Evolutionary conservation across 2,888 invertebrate species (phyloP), one percentile per base, ranked within the genome.

Genomic region (Drosophila fungiperda): DNA sequence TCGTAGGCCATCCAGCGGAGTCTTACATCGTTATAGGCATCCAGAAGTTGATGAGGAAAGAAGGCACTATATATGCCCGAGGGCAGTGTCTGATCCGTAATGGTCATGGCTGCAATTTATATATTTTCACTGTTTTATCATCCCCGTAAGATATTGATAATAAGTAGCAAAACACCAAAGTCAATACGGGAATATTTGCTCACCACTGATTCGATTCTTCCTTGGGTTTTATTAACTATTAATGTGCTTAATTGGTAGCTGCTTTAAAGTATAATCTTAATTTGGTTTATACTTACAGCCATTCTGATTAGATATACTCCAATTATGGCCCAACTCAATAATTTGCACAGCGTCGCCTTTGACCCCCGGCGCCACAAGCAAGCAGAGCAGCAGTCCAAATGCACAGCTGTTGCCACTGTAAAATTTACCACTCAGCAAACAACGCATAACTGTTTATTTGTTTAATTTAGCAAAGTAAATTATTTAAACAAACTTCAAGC

Each of bases 1-100:
- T 96, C 95, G 81, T 95, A 94, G 1, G 96, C 96, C 33, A 99
- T 95, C 98, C 98, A 98, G 86, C 97, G 94, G 73, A 96, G 95
- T 38, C 94, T 93, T 0, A 96, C 94, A 93, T 99, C 99, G 91
- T 98, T 98, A 88, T 95, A 95, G 17, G 95, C 95, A 67, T 94
- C 93, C 82, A 97, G 70, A 1, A 93, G 81, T 26, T 91, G 67
- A 38, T 90, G 90, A 0, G 82, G 81, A 23, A 87, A 77, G 3
- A 89, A 76, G 6, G 88, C 91, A 20, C 91, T 92, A 62, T 92
- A 93, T 40, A 93, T 89, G 3, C 93, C 93, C 0, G 92, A 91
- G 8, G 93, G 93, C 1, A 93, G 50, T 2, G 73, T 73, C 33
- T 91, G 69, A 5, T 81, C 70, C 0, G 40, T 42, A 17, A 32